Evolutionary conservation across 2,888 invertebrate species (phyloP), one percentile per base, ranked within the genome.

Genomic region (Aquatica leii): DNA sequence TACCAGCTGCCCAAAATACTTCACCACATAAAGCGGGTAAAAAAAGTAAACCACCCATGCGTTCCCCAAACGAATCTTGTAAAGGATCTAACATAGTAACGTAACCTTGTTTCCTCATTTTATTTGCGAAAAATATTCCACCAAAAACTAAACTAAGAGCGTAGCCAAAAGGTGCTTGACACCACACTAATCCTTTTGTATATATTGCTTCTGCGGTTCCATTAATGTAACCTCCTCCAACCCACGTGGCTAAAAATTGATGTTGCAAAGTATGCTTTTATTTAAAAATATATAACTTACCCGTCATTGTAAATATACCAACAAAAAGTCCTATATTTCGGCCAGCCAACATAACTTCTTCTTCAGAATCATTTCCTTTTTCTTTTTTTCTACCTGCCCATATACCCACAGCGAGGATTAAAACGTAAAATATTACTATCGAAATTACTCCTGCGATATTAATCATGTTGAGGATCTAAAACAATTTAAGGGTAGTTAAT

Each of bases 301-400:
- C 95, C 79, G 98, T 99, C 98, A 99, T 99, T 24, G 98, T 99
- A 79, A 99, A 98, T 75, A 98, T 95, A 50, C 98, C 98, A 61
- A 99, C 98, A 79, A 98, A 92, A 54, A 98, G 86, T 4, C 98
- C 95, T 77, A 99, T 98, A 79, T 97, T 98, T 65, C 98, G 86
- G 6, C 98, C 98, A 0, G 98, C 99, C 79, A 99, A 84, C 98
- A 99, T 98, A 62, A 98, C 97, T 83, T 98, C 98, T 83, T 98
- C 98, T 80, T 95, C 95, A 55, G 94, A 94, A 82, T 93, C 92
- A 84, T 94, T 91, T 71, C 93, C 93, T 4, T 88, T 82, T 69
- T 91, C 91, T 80, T 97, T 97, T 84, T 98, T 98, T 75, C 96
- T 87, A 21, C 90, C 98, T 8, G 98, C 98, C 97, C 97, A 98